A percentile compares a stretch with the other conserved stretches of the same genome.
phyloP scores from a whole-genome alignment of 2,113 vertebrate genomes.

The Acrocephalus kingi region DNA sequence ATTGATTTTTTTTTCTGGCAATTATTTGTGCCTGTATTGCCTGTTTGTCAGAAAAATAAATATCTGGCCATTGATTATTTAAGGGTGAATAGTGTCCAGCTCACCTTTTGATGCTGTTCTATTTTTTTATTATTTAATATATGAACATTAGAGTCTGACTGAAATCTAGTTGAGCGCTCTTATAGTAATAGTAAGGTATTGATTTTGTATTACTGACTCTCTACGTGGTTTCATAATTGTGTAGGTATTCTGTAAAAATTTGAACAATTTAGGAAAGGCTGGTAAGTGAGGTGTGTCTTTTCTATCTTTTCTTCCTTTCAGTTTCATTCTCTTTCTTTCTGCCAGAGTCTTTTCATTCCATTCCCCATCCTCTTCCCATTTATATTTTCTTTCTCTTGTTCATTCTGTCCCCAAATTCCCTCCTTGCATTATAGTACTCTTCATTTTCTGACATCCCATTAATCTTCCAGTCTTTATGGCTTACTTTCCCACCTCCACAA shows the following conservation, averaged over 20 bases:
- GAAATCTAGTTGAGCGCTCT: background rate
- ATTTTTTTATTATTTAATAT: background rate
- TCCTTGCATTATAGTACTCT: conserved; percentile 46
- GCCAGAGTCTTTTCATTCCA: background rate
- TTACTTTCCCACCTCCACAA: conserved; percentile 51
- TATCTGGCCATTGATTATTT: background rate
- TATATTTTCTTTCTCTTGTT: conserved; percentile 36
- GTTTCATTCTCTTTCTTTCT: conserved; percentile 17
- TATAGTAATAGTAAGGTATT: background rate
- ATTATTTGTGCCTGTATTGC: background rate
- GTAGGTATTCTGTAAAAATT: background rate
- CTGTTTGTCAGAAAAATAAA: background rate
- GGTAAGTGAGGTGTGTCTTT: background rate
- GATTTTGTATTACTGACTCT: background rate
- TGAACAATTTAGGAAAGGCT: background rate
- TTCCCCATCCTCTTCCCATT: background rate
- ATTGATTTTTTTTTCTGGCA: background rate
- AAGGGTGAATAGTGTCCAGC: background rate
- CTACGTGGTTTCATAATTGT: background rate
- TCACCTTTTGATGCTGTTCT: background rate
- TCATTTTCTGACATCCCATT: conserved; percentile 56
- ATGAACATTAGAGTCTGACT: background rate
- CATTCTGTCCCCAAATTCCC: conserved; percentile 41
- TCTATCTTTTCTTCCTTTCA: background rate
- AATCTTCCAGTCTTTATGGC: conserved; percentile 54